Evolutionary conservation across 2,888 invertebrate genomes (phyloP).

Genomic region (Ferrisia virgata): DNA sequence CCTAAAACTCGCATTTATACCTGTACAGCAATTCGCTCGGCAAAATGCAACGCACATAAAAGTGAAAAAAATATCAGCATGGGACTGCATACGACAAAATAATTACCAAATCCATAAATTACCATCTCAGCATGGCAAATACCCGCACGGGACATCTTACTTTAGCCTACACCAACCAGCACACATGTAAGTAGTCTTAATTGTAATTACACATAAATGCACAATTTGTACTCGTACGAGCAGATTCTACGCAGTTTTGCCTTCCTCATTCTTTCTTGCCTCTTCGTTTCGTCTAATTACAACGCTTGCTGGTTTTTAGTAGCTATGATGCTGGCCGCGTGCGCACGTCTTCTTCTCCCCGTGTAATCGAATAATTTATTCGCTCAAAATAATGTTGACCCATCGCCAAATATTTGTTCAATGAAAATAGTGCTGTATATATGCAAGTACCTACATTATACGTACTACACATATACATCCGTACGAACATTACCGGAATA

Average conservation of each 20-base stretch:
- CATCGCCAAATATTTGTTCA: not conserved
- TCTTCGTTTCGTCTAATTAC: not conserved
- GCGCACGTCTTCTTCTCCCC: not conserved
- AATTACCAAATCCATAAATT: not conserved
- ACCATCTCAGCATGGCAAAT: not conserved
- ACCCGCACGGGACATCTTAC: not conserved
- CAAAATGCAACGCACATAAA: not conserved
- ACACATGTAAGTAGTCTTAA: too few species aligned
- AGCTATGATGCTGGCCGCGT: not conserved
- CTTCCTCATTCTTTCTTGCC: not conserved
- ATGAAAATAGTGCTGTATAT: not conserved
- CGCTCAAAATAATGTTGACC: not conserved
- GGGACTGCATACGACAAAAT: not conserved
- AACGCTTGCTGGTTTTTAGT: not conserved
- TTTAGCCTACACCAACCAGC: not conserved
- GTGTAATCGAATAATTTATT: conserved; percentile 24
- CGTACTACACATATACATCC: not conserved
- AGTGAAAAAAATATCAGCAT: not conserved
- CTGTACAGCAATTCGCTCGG: too few species aligned
- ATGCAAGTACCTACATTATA: too few species aligned
- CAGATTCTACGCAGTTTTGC: not conserved
- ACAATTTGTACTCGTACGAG: not conserved
- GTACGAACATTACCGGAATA: not conserved
- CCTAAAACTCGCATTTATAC: too few species aligned
- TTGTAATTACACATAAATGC: too few species aligned